A percentile compares a stretch with the other conserved stretches of the same genome.
Conservation (phyloP, 2,113 vertebrate species). For the Melanerpes aurifrons region DNA sequence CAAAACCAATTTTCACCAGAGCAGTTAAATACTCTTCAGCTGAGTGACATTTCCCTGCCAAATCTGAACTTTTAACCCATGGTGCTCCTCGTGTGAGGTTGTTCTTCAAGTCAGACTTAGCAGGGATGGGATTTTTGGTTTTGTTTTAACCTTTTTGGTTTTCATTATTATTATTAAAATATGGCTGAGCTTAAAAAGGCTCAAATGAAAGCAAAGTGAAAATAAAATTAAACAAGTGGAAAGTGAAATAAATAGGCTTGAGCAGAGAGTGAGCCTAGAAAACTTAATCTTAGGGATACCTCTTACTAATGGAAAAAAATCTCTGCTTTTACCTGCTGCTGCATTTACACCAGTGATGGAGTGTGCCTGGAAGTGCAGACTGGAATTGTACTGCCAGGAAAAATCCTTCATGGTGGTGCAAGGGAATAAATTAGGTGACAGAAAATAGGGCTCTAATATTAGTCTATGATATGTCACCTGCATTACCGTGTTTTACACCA, state of each 20-base stretch:
- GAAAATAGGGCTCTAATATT: constrained; percentile 45
- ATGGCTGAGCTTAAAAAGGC: background rate
- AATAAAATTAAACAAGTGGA: background rate
- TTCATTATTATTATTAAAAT: background rate
- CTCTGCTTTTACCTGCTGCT: background rate
- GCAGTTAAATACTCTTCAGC: constrained; percentile 53
- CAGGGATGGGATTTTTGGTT: background rate
- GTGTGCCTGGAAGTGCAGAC: constrained; percentile 5
- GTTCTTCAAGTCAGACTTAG: constrained; percentile 20
- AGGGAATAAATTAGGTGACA: constrained; percentile 53
- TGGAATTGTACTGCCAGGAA: constrained; percentile 5
- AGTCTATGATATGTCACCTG: constrained; percentile 31
- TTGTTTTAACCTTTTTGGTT: background rate
- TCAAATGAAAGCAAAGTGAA: background rate
- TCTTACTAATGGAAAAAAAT: background rate
- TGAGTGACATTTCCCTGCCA: constrained; percentile 62
- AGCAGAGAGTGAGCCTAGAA: background rate
- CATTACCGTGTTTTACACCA: constrained; percentile 46
- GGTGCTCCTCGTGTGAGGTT: background rate
- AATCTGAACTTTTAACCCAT: constrained; percentile 64
- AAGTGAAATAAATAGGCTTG: background rate
- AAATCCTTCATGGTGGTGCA: constrained; percentile 50
- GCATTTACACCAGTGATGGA: constrained; percentile 30
- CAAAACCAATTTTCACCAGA: constrained; percentile 67
- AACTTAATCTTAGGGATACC: background rate